phyloP scores from a whole-genome alignment of 2,888 invertebrate genomes.

The Psococerastis gibbosa region DNA sequence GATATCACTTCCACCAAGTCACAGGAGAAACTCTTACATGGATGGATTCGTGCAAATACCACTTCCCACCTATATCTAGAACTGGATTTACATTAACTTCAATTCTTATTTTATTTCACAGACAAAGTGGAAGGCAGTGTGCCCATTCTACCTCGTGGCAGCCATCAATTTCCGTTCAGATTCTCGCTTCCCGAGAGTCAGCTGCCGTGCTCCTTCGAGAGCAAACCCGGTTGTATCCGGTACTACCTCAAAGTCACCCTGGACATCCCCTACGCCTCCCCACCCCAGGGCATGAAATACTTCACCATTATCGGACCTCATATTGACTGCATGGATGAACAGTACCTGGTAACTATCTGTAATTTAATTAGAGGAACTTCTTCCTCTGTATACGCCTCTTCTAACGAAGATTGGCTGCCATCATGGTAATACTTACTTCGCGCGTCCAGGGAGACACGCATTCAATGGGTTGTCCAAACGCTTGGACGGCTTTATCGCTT shows the following conservation, averaged over 20 bases:
- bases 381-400: too few relatives aligned
- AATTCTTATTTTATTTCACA: constrained; percentile 19
- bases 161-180: constrained; percentile 45
- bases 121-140: constrained; percentile 37
- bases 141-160: constrained; percentile 48
- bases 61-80: background rate
- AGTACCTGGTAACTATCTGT: constrained; percentile 55
- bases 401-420: too few relatives aligned
- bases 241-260: constrained; percentile 53
- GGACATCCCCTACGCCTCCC: constrained; percentile 58
- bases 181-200: constrained; percentile 53
- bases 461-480: too few relatives aligned
- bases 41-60: background rate
- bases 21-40: too few relatives aligned
- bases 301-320: constrained; percentile 60
- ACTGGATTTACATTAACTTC: background rate
- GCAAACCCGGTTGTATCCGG: constrained; percentile 48
- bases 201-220: constrained; percentile 58
- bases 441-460: too few relatives aligned
- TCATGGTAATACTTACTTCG: too few relatives aligned
- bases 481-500: too few relatives aligned
- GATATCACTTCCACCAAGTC: too few relatives aligned
- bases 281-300: constrained; percentile 61
- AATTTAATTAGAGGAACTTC: too few relatives aligned
- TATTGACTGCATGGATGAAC: constrained; percentile 63